Evolutionary conservation across 2,797 vertebrate genomes (phyloP), one percentile per base, ranked within the genome.

Genomic region (Poeciliopsis infans): DNA sequence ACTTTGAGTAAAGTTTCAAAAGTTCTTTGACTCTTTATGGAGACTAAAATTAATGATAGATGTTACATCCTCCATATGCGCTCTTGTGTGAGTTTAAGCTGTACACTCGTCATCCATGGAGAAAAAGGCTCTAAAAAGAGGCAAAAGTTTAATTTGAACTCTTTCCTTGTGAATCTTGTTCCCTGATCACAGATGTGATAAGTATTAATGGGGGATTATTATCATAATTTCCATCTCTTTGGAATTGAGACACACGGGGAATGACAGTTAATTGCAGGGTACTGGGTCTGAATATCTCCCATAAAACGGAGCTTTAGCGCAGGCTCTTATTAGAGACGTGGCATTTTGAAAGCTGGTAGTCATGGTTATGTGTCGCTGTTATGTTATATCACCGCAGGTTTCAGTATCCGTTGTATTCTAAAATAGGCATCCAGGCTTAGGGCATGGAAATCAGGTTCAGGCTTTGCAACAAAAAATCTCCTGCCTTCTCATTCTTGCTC

Each of bases 211-310:
- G 76, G 81, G 85, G 74, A 91, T 92, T 81, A 88, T 91, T 91
- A 92, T 93, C 86, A 3, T 76, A 70, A 80, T 83, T 86, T 90
- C 88, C 83, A 88, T 92, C 90, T 89, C 79, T 89, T 83, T 87
- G 82, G 77, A 89, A 90, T 75, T 85, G 84, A 93, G 86, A 90
- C 79, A 87, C 85, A 87, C 85, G 81, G 75, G 82, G 81, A 92
- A 86, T 91, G 90, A 88, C 88, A 90, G 87, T 79, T 93, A 90
- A 92, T 94, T 93, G 92, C 87, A 87, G 80, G 79, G 85, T 70
- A 59, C 79, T 59, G 79, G 85, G 81, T 87, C 81, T 80, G 86
- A 86, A 83, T 80, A 85, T 90, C 83, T 91, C 82, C 77, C 78
- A 84, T 88, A 84, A 92, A 90, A 88, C 76, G 79, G 41, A 81